phyloP scores from a whole-genome alignment of 2,888 invertebrate species.

The Rhagonycha lutea region DNA sequence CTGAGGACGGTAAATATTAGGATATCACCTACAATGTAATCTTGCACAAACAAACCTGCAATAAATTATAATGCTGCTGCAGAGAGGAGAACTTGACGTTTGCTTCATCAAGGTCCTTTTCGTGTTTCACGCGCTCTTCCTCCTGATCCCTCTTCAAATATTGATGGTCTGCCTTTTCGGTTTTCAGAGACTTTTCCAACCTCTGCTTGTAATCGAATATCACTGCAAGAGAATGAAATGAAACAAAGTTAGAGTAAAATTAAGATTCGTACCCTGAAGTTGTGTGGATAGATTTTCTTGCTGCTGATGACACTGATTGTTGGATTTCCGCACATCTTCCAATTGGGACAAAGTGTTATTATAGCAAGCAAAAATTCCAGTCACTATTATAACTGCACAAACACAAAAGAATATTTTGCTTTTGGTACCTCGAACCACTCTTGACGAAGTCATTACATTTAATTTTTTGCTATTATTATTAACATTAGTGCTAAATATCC shows the following conservation, averaged over 20 bases:
- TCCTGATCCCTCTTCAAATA: conserved; percentile 58
- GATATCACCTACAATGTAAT: background rate
- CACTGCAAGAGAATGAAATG: conserved; percentile 50
- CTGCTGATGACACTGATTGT: conserved; percentile 61
- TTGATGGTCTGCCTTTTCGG: conserved; percentile 60
- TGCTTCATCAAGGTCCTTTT: conserved; percentile 58
- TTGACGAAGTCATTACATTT: conserved; percentile 58
- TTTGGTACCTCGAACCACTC: conserved; percentile 62
- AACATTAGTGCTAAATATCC: conserved; percentile 26
- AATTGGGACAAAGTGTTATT: conserved; percentile 63
- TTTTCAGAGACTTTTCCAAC: conserved; percentile 61
- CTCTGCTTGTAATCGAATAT: conserved; percentile 63
- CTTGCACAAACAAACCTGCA: conserved; percentile 47
- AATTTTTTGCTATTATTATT: conserved; percentile 28
- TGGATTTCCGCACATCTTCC: conserved; percentile 59
- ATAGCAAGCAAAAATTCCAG: conserved; percentile 61
- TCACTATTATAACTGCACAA: conserved; percentile 58
- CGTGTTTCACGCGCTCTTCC: conserved; percentile 57
- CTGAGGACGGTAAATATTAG: conserved; percentile 44
- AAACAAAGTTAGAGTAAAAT: background rate
- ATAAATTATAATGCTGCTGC: conserved; percentile 60
- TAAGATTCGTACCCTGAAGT: conserved; percentile 58
- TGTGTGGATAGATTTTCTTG: conserved; percentile 63
- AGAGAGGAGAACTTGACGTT: conserved; percentile 60
- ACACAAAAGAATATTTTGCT: conserved; percentile 61